Evolutionary conservation across 2,113 vertebrate species (phyloP).

Genomic region (Ia io): DNA sequence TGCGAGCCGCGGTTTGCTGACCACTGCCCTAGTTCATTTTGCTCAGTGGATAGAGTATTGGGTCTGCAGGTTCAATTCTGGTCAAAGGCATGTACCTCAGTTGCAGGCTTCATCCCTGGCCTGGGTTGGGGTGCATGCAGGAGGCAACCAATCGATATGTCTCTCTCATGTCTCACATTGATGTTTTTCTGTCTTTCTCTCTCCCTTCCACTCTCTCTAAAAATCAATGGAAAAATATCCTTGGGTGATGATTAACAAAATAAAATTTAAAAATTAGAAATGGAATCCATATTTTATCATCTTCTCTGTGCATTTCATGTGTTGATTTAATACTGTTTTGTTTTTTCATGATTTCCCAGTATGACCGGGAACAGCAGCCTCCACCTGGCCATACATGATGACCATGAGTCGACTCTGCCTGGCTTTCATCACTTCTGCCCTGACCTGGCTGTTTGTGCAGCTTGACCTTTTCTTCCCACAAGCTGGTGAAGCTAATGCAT

Average conservation of each 20-base stretch:
- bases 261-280: not conserved
- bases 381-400: constrained; percentile 27
- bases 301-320: constrained; percentile 1
- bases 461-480: constrained; percentile 41
- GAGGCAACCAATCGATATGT: too few species aligned
- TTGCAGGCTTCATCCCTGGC: too few species aligned
- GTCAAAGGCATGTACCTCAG: too few species aligned
- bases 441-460: constrained; percentile 65
- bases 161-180: too few species aligned
- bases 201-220: too few species aligned
- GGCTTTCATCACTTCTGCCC: constrained; percentile 14
- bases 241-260: too few species aligned
- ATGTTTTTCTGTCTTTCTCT: too few species aligned
- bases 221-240: too few species aligned
- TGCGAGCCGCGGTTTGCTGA: too few species aligned
- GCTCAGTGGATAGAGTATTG: too few species aligned
- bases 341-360: not conserved
- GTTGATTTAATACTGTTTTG: not conserved
- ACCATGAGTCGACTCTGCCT: constrained; percentile 65
- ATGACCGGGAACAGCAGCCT: constrained; percentile 30
- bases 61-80: too few species aligned
- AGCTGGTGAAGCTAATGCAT: constrained; percentile 59
- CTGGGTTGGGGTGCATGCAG: too few species aligned
- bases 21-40: not conserved
- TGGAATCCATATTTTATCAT: not conserved